phyloP scores from a whole-genome alignment of 1,140 invertebrate genomes.

The Drosophila kurseongensis region DNA sequence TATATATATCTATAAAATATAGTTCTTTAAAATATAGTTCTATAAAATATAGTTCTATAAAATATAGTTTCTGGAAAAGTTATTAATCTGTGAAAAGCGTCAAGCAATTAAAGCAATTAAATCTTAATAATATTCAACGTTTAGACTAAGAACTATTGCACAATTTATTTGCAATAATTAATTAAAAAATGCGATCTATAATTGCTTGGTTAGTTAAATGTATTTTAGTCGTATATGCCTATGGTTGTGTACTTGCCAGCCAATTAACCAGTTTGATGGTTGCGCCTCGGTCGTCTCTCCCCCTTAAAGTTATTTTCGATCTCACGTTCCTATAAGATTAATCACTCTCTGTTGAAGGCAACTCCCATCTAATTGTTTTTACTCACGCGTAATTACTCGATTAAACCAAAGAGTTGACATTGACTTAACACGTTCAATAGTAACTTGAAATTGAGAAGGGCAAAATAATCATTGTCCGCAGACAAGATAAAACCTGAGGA shows the following conservation, averaged over 20 bases:
- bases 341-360: conserved; percentile 20
- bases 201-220: not conserved
- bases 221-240: not conserved
- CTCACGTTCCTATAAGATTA: conserved; percentile 32
- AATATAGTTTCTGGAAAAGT: no score
- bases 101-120: no score
- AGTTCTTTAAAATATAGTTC: no score
- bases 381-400: conserved; percentile 22
- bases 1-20: no score
- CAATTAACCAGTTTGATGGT: conserved; percentile 35
- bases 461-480: not conserved
- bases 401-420: conserved; percentile 20
- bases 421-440: conserved; percentile 26
- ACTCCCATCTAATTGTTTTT: conserved; percentile 30
- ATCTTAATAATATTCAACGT: no score
- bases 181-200: not conserved
- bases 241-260: conserved; percentile 3
- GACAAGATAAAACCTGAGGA: not conserved
- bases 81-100: no score
- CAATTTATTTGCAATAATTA: not conserved
- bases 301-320: not conserved
- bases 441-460: conserved; percentile 12
- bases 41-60: no score
- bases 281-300: not conserved
- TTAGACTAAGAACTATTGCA: not conserved